A percentile compares a stretch with the other conserved stretches of the same genome.
Conservation (phyloP, 2,888 invertebrate species). For the Amphiduros pacificus region DNA sequence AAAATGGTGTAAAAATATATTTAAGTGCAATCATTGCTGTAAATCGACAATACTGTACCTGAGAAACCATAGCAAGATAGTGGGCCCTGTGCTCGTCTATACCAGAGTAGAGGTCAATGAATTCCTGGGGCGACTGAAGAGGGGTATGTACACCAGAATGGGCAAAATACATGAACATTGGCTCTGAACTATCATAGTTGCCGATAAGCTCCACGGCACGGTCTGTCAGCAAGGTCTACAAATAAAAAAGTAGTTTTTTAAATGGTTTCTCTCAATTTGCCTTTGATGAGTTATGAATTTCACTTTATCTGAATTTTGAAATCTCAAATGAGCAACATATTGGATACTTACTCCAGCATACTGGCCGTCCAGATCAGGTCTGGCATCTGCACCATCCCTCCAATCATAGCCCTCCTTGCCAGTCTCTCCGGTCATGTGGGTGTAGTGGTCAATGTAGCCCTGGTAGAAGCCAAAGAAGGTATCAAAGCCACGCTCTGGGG, state of each 20-base stretch:
- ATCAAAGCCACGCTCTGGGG: background rate
- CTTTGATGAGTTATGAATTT: background rate
- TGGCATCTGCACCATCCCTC: background rate
- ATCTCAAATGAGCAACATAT: too few species aligned
- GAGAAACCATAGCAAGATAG: background rate
- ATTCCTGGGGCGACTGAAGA: background rate
- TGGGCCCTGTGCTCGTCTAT: background rate
- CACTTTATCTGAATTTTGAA: background rate
- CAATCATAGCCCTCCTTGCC: background rate
- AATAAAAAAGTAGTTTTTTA: background rate
- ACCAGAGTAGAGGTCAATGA: background rate
- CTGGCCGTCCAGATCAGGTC: background rate
- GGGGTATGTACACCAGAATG: background rate
- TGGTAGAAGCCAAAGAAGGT: constrained; percentile 1
- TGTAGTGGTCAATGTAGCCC: background rate
- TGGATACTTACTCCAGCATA: background rate
- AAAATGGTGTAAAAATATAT: too few species aligned
- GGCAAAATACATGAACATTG: background rate
- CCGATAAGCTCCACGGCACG: background rate
- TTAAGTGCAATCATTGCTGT: too few species aligned
- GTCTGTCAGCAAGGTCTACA: background rate
- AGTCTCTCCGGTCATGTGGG: too few species aligned
- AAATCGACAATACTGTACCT: too few species aligned
- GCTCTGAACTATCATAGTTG: background rate
- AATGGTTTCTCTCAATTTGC: too few species aligned